Conservation (phyloP, 2,888 invertebrate species). For the Andricus curvator region DNA sequence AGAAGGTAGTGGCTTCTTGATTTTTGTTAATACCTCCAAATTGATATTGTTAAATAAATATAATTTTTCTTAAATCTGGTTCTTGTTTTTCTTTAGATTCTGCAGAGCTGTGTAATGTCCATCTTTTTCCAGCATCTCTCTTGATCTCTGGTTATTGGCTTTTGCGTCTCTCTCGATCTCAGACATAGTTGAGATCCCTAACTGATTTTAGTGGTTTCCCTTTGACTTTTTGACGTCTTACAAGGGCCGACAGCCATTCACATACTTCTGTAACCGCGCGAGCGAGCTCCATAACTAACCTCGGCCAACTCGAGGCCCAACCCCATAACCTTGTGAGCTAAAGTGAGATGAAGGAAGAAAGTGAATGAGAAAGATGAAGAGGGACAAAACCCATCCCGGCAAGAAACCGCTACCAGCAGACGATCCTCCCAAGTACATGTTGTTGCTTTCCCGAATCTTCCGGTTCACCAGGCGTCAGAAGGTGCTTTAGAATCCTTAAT, state of each 20-base stretch:
- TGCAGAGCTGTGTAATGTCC: background rate
- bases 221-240: slow-evolving; percentile 78
- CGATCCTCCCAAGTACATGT: slow-evolving; percentile 47
- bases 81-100: background rate
- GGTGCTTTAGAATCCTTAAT: slow-evolving; percentile 9
- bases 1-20: no score
- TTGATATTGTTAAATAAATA: no score
- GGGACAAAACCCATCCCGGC: slow-evolving; percentile 46
- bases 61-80: background rate
- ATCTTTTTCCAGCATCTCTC: background rate
- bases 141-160: slow-evolving; percentile 1
- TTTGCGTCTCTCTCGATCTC: slow-evolving; percentile 55
- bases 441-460: slow-evolving; percentile 49
- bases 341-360: slow-evolving; percentile 40
- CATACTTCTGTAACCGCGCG: slow-evolving; percentile 76
- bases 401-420: slow-evolving; percentile 9
- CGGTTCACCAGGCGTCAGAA: slow-evolving; percentile 50
- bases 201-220: slow-evolving; percentile 78
- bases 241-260: slow-evolving; percentile 76
- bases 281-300: slow-evolving; percentile 75
- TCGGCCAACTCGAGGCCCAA: slow-evolving; percentile 68
- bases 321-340: slow-evolving; percentile 51
- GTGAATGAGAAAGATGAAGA: slow-evolving; percentile 53
- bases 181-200: slow-evolving; percentile 76
- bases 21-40: no score